A percentile compares a stretch with the other conserved stretches of the same genome.
phyloP scores from a whole-genome alignment of 1,140 invertebrate species.

The Monochamus saltuarius region DNA sequence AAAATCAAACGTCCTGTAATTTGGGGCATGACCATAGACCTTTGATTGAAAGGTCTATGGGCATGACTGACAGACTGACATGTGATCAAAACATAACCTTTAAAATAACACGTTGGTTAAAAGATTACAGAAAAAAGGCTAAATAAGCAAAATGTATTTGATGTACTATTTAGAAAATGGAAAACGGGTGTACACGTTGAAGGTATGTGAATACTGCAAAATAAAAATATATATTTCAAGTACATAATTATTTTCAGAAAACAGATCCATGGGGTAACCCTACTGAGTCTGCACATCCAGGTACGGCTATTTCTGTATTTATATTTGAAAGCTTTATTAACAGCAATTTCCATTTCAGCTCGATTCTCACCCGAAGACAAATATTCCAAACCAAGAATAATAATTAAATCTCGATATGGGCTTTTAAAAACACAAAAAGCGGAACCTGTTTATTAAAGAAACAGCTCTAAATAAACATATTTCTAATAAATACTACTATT shows the following conservation, averaged over 20 bases:
- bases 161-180: conserved; percentile 72
- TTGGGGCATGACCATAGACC: too few species aligned
- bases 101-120: too few species aligned
- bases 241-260: conserved; percentile 64
- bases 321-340: conserved; percentile 5
- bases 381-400: conserved; percentile 86
- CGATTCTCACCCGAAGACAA: conserved; percentile 95
- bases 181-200: conserved; percentile 70
- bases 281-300: conserved; percentile 87
- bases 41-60: too few species aligned
- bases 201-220: conserved; percentile 55
- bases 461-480: too few species aligned
- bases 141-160: conserved; percentile 66
- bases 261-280: conserved; percentile 68
- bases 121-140: conserved; percentile 4
- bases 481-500: too few species aligned
- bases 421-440: conserved; percentile 83
- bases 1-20: too few species aligned
- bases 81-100: too few species aligned
- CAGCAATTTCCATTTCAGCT: conserved; percentile 61
- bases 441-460: conserved; percentile 63
- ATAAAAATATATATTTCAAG: conserved; percentile 9
- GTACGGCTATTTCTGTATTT: conserved; percentile 49
- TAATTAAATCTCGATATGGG: conserved; percentile 87
- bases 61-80: too few species aligned